A percentile compares a stretch with the other conserved stretches of the same genome.
phyloP scores from a whole-genome alignment of 2,113 vertebrate genomes.

The Lepus timidus region DNA sequence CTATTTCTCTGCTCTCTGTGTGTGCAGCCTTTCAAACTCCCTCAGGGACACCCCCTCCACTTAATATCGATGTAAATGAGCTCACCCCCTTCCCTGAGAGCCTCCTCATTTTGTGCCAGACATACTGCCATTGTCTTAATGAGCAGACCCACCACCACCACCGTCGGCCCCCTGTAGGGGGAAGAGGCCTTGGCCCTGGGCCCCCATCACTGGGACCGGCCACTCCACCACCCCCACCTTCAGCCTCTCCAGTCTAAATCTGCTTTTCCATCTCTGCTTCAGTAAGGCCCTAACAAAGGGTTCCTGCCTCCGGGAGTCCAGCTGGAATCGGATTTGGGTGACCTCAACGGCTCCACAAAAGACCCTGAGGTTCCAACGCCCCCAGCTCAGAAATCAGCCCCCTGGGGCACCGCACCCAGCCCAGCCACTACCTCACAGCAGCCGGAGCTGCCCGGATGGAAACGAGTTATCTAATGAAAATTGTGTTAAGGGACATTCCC shows the following conservation, averaged over 20 bases:
- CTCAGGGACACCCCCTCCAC: constrained; percentile 80
- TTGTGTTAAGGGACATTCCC: constrained; percentile 85
- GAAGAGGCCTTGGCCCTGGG: neutral
- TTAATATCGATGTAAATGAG: constrained; percentile 86
- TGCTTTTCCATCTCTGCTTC: constrained; percentile 55
- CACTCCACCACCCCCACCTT: neutral
- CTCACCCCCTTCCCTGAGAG: constrained; percentile 68
- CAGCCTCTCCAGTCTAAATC: constrained; percentile 59
- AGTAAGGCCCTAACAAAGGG: constrained; percentile 86
- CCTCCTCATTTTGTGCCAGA: constrained; percentile 68
- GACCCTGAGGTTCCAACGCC: constrained; percentile 53
- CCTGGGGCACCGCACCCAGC: constrained; percentile 47
- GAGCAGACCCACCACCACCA: neutral
- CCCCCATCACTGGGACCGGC: constrained; percentile 51
- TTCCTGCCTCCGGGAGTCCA: constrained; percentile 75
- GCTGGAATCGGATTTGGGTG: constrained; percentile 81
- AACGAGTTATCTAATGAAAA: constrained; percentile 85
- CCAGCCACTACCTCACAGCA: neutral
- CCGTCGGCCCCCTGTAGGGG: neutral
- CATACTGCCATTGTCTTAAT: constrained; percentile 82
- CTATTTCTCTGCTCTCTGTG: constrained; percentile 54
- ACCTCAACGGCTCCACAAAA: constrained; percentile 85
- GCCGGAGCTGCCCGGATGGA: constrained; percentile 29
- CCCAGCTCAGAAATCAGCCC: constrained; percentile 48
- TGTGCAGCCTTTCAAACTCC: constrained; percentile 84